A percentile compares a stretch with the other conserved stretches of the same genome.
Conservation (phyloP, 2,888 invertebrate genomes). For the Oligia strigilis region DNA sequence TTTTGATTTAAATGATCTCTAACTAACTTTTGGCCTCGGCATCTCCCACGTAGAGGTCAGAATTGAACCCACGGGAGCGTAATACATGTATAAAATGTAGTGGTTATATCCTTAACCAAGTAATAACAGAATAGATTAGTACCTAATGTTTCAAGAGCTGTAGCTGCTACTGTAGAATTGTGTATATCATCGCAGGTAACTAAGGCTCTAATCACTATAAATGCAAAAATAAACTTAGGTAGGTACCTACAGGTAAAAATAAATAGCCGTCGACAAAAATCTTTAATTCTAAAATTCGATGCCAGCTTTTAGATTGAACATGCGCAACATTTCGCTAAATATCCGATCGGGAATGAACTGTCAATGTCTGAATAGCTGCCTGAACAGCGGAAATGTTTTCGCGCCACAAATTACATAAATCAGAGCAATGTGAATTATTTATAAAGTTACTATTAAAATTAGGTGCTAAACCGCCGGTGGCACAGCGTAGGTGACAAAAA, state of each 20-base stretch:
- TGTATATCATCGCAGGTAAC: background rate
- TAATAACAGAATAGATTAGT: background rate
- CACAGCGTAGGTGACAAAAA: constrained; percentile 54
- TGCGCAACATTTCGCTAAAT: constrained; percentile 22
- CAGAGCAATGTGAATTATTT: constrained; percentile 60
- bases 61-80: background rate
- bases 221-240: background rate
- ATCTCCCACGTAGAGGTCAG: background rate
- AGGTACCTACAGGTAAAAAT: constrained; percentile 22
- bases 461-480: constrained; percentile 26
- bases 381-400: constrained; percentile 53
- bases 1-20: background rate
- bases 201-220: background rate
- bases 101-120: background rate
- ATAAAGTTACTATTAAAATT: constrained; percentile 53
- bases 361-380: constrained; percentile 6
- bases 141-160: background rate
- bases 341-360: constrained; percentile 44
- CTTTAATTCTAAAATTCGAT: constrained; percentile 28
- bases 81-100: background rate
- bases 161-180: background rate
- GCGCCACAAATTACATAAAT: constrained; percentile 39
- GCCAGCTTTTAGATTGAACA: constrained; percentile 41
- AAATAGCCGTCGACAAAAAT: constrained; percentile 2
- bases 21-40: no score